These are phyloP conservation scores for Homalodisca vitripennis DNA, from an alignment of 1,140 invertebrate species.

Conservation along the genomic window DNA sequence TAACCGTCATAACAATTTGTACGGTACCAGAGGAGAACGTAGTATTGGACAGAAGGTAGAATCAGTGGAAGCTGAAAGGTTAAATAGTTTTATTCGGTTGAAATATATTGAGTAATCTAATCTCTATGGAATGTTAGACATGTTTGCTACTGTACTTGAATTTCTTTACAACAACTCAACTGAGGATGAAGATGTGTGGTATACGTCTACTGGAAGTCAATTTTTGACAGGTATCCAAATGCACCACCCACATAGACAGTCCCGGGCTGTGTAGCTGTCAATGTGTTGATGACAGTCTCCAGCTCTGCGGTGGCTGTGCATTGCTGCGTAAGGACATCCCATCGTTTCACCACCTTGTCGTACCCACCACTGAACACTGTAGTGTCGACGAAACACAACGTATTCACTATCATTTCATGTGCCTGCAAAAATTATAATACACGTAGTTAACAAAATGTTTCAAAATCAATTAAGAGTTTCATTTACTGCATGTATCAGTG, in stretches of 20 bases:
- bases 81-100: no score
- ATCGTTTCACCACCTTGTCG: slow-evolving; percentile 50
- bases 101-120: no score
- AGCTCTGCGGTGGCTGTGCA: slow-evolving; percentile 40
- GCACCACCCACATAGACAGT: slow-evolving; percentile 47
- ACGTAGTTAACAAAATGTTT: background rate
- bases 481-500: no score
- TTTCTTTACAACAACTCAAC: background rate
- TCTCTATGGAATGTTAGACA: background rate
- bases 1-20: no score
- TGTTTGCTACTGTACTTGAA: background rate
- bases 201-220: slow-evolving; percentile 38
- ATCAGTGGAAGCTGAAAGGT: no score
- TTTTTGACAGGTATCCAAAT: slow-evolving; percentile 47
- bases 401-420: slow-evolving; percentile 51
- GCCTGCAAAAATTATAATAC: slow-evolving; percentile 39
- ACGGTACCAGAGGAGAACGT: no score
- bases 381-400: slow-evolving; percentile 38
- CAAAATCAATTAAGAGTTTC: no score
- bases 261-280: slow-evolving; percentile 44
- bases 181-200: no score
- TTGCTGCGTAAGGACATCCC: slow-evolving; percentile 44
- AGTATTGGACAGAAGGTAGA: no score
- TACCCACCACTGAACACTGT: slow-evolving; percentile 49
- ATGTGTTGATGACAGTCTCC: slow-evolving; percentile 47